phyloP scores from a whole-genome alignment of 1,140 invertebrate genomes.

The Bursaphelenchus mucronatus region DNA sequence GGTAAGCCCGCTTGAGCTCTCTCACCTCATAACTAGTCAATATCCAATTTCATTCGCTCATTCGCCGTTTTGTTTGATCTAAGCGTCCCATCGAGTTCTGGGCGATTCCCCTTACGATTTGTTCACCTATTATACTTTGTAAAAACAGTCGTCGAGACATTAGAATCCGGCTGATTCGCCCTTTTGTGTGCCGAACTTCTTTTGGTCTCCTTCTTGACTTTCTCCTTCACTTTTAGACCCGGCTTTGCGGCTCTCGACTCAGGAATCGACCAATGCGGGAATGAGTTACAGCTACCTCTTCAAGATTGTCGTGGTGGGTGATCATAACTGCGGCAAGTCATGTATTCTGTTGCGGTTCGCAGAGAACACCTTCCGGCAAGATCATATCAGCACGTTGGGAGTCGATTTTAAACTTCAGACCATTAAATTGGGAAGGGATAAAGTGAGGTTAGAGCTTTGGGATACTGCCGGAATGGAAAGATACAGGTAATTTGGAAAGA shows the following conservation, averaged over 20 bases:
- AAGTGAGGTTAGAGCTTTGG: conserved; percentile 51
- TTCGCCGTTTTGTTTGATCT: too few relatives aligned
- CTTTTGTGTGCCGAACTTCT: neutral
- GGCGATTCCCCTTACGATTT: too few relatives aligned
- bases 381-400: conserved; percentile 59
- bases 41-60: too few relatives aligned
- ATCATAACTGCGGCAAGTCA: conserved; percentile 60
- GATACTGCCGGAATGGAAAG: conserved; percentile 60
- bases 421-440: conserved; percentile 59
- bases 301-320: conserved; percentile 60
- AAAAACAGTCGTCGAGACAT: neutral
- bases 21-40: too few relatives aligned
- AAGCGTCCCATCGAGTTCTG: too few relatives aligned
- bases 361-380: conserved; percentile 56
- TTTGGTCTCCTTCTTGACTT: neutral
- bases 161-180: neutral
- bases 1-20: too few relatives aligned
- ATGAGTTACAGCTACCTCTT: conserved; percentile 61
- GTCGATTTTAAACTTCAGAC: conserved; percentile 61
- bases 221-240: neutral
- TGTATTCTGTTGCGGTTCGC: conserved; percentile 57
- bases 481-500: conserved; percentile 44
- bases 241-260: neutral
- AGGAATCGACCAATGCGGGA: conserved; percentile 1
- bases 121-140: too few relatives aligned